Base-by-base conservation (phyloP, 2,888 invertebrate species). In the Trachelus troglodyta region DNA sequence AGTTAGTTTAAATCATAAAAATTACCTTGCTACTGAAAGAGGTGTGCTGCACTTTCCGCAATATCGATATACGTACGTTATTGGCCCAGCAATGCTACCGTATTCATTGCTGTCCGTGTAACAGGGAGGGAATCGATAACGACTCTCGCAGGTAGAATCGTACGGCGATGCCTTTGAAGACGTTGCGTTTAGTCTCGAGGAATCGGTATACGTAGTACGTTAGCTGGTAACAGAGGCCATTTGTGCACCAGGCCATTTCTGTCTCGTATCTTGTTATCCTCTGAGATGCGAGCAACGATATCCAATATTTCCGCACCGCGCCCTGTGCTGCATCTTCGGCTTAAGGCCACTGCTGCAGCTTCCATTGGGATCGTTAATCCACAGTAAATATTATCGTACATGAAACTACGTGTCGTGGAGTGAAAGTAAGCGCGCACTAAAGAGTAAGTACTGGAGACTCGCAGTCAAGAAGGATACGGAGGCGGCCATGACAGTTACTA, bases 191-290 rank as follows among this genome's bases (percentile, higher is more conserved):
- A 23, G 30, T 71, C 71, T 11, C 71, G 71, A 71, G 33, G 71
- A 30, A 71, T 34, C 71, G 71, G 71, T 34, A 34, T 71, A 23
- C 23, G 71, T 23, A 71, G 71, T 34, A 71, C 31, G 71, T 71
- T 34, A 71, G 34, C 33, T 34, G 81, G 81, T 81, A 82, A 78
- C 81, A 76, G 82, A 77, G 79, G 76, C 82, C 83, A 84, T 84
- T 82, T 83, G 83, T 83, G 83, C 82, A 77, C 76, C 80, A 69
- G 77, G 79, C 82, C 83, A 83, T 84, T 82, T 79, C 82, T 82
- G 83, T 81, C 83, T 77, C 82, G 82, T 82, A 82, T 84, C 83
- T 84, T 83, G 82, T 83, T 84, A 84, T 84, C 82, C 83, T 80
- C 69, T 78, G 83, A 83, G 83, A 84, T 82, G 79, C 80, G 80